phyloP scores from a whole-genome alignment of 1,140 invertebrate genomes.

The Drosophila leontia region DNA sequence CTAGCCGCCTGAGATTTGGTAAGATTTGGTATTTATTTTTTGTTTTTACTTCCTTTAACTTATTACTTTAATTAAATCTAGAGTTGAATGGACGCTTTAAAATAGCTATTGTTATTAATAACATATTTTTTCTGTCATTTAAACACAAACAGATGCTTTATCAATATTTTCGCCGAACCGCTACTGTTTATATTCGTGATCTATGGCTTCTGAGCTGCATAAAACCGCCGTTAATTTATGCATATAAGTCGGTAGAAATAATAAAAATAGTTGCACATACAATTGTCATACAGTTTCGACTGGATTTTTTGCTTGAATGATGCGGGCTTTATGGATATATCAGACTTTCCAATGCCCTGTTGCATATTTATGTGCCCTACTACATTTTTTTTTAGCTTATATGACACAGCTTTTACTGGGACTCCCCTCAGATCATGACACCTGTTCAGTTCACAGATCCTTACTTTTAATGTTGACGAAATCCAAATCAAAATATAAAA shows the following conservation, averaged over 20 bases:
- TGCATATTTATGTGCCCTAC: constrained; percentile 1
- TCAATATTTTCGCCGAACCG: too few species aligned
- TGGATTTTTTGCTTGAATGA: background rate
- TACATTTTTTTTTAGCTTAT: background rate
- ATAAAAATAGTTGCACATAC: constrained; percentile 45
- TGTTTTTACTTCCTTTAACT: background rate
- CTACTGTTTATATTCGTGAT: background rate
- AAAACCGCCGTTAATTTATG: constrained; percentile 29
- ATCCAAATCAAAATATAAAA: background rate
- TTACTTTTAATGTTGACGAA: constrained; percentile 5
- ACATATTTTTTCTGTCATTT: background rate
- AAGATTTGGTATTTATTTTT: too few species aligned
- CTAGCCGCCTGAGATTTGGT: background rate
- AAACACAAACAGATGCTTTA: background rate
- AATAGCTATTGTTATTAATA: too few species aligned
- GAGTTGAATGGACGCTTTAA: background rate
- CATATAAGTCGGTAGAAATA: constrained; percentile 33
- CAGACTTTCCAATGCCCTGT: constrained; percentile 18
- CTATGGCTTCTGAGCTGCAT: background rate
- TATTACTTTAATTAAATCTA: background rate
- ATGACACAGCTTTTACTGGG: constrained; percentile 11
- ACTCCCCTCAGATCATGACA: constrained; percentile 7
- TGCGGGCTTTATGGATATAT: background rate
- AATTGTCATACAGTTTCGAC: background rate
- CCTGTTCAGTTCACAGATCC: constrained; percentile 3